Evolutionary conservation across 2,797 vertebrate species (phyloP).

Genomic region (Pelodytes ibericus): DNA sequence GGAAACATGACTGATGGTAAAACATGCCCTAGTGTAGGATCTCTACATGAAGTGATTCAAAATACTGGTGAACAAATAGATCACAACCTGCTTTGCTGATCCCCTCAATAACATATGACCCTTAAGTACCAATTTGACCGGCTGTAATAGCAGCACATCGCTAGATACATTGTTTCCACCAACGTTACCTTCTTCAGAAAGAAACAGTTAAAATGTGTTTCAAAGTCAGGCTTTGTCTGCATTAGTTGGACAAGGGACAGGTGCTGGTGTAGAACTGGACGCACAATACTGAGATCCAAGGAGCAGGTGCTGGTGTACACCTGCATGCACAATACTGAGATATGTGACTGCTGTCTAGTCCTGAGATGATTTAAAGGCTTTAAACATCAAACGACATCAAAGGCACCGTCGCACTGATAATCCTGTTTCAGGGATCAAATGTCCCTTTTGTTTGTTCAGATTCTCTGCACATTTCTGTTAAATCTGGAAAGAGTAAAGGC

Average conservation of each 20-base stretch:
- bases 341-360: not conserved
- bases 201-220: not conserved
- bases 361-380: not conserved
- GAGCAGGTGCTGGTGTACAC: not conserved
- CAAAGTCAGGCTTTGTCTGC: not conserved
- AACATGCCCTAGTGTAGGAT: too few relatives aligned
- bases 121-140: too few relatives aligned
- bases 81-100: too few relatives aligned
- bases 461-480: not conserved
- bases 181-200: not conserved
- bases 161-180: too few relatives aligned
- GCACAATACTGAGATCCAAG: too few relatives aligned
- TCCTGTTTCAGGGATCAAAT: not conserved
- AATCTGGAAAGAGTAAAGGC: not conserved
- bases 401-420: not conserved
- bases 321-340: constrained; percentile 2
- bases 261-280: constrained; percentile 6
- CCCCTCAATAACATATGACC: too few relatives aligned
- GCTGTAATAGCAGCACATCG: too few relatives aligned
- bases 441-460: constrained; percentile 1
- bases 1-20: too few relatives aligned
- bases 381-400: constrained; percentile 18
- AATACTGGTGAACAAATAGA: too few relatives aligned
- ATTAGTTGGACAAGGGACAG: not conserved
- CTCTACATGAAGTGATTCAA: too few relatives aligned